These are phyloP conservation scores for Coenonympha arcania DNA, from an alignment of 2,888 invertebrate genomes.

Conservation along the genomic window DNA sequence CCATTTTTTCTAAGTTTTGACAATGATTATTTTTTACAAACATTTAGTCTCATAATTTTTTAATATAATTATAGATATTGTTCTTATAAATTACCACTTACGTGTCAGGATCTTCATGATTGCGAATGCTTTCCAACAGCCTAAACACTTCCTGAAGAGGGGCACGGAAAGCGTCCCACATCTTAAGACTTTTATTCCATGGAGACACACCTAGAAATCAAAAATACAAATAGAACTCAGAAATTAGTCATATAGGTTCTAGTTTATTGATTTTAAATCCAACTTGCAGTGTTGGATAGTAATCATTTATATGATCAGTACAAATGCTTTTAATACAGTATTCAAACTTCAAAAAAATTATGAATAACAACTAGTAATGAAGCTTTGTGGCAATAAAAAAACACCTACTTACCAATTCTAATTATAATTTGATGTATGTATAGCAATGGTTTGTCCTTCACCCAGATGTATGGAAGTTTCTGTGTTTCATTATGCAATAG, in stretches of 20 bases:
- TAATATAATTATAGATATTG: no score
- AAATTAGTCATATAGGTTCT: no score
- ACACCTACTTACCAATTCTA: slow-evolving; percentile 64
- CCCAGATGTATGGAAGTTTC: slow-evolving; percentile 74
- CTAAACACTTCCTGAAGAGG: slow-evolving; percentile 93
- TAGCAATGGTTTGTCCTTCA: slow-evolving; percentile 77
- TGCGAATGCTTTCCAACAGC: slow-evolving; percentile 86
- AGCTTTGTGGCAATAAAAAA: neutral
- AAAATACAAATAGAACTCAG: neutral
- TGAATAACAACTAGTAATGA: neutral
- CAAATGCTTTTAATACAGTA: no score
- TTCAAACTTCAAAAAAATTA: neutral
- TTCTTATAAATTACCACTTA: no score
- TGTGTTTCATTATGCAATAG: slow-evolving; percentile 61
- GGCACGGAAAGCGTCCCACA: slow-evolving; percentile 93
- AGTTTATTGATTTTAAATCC: no score
- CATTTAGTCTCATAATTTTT: no score
- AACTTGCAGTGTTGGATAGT: no score
- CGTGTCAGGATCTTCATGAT: slow-evolving; percentile 84
- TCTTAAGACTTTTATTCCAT: slow-evolving; percentile 85
- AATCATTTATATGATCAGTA: no score
- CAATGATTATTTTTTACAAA: no score
- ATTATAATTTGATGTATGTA: slow-evolving; percentile 85
- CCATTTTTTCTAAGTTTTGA: no score
- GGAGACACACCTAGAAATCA: slow-evolving; percentile 81